These are phyloP conservation scores for Rhegmatorhina hoffmannsi DNA, from an alignment of 2,113 vertebrate genomes.

Conservation along the genomic window DNA sequence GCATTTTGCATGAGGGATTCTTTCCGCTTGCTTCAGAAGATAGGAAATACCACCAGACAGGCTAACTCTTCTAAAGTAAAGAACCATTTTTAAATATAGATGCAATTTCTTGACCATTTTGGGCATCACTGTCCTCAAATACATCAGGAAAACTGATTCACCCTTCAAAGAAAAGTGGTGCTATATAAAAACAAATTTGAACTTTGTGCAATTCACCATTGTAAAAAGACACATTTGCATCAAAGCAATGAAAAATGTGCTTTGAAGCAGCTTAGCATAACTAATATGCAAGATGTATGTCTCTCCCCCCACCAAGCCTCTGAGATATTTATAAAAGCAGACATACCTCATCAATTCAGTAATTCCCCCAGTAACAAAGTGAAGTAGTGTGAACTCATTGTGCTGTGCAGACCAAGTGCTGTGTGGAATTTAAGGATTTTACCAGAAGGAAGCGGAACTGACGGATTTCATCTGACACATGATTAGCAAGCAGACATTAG, in stretches of 20 bases:
- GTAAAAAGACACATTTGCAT: background rate
- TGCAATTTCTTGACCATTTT: background rate
- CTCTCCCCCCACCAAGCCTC: background rate
- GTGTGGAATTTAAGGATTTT: slow-evolving; percentile 26
- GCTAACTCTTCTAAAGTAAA: background rate
- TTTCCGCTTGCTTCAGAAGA: background rate
- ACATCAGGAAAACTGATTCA: background rate
- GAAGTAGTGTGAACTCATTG: background rate
- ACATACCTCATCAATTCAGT: slow-evolving; percentile 7
- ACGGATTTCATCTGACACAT: background rate
- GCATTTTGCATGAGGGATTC: background rate
- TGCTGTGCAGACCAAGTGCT: background rate
- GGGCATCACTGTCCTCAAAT: background rate
- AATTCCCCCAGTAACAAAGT: slow-evolving; percentile 6
- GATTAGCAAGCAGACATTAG: background rate
- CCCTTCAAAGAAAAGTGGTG: background rate
- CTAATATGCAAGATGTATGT: background rate
- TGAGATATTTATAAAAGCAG: slow-evolving; percentile 22
- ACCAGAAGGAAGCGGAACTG: slow-evolving; percentile 21
- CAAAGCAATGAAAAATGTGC: background rate
- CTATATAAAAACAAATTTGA: background rate
- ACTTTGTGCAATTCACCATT: background rate
- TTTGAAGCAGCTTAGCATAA: background rate
- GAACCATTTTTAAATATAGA: background rate
- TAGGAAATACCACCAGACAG: background rate